Base-by-base conservation (phyloP, 2,797 vertebrate genomes). In the Diplodus puntazzo region DNA sequence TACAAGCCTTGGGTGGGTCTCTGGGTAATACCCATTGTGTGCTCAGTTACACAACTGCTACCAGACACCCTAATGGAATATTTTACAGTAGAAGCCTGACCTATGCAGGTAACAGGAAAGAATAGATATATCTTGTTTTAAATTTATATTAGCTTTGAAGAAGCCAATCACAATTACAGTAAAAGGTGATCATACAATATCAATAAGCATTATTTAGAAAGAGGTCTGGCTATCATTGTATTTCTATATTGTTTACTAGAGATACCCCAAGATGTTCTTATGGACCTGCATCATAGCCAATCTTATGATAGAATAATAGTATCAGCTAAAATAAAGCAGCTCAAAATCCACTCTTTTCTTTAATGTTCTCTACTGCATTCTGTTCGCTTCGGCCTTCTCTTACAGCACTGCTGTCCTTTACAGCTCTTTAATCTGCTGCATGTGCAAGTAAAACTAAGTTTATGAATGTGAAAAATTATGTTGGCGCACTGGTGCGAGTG, bases 1-100 rank as follows among this genome's bases (percentile, higher is more conserved):
- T 43, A 49, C 61, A 23, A 71, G 53, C 58, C 50, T 46, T 42
- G 55, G 43, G 58, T 34, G 25, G 63, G 60, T 79, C 62, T 69
- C 53, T 64, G 45, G 45, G 69, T 79, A 72, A 74, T 21, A 27
- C 11, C 54, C 46, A 81, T 84, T 86, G 78, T 89, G 49, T 54
- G 57, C 18, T 67, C 34, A 30, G 69, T 79, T 73, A 80, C 59
- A n/a, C 3, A 83, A 60, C 46, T 59, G 81, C 25, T 68, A 66
- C 13, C 23, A 46, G 75, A 88, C 63, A 79, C 21, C n/a, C 11
- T 18, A 42, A 61, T 49, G 43, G 60, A 25, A 73, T 54, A 70
- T 46, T 45, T 73, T 49, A n/a, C 12, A 58, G 21, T 43, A 4
- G 43, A 61, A 53, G 42, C 11, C 52, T 86, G 74, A 67, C 73